Conservation (phyloP, 2,113 vertebrate genomes). For the Dermatemys mawii region DNA sequence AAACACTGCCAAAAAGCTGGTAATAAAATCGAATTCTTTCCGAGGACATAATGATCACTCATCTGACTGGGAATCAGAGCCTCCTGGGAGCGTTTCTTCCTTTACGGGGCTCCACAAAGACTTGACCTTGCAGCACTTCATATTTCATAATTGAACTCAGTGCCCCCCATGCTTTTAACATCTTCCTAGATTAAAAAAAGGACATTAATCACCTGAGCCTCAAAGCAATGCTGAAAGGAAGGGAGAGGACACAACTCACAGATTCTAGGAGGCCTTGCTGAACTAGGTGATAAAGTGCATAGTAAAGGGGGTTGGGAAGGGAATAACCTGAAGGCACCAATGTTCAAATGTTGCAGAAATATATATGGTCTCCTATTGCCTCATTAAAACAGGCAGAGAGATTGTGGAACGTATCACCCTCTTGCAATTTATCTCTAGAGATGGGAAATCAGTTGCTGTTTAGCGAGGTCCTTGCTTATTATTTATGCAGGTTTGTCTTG, state of each 20-base stretch:
- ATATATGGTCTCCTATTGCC: background rate
- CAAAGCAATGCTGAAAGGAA: background rate
- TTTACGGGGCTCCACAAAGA: background rate
- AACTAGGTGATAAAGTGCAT: background rate
- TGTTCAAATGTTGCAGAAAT: background rate
- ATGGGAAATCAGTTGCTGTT: background rate
- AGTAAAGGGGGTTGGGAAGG: accelerated
- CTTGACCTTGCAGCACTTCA: slow-evolving; percentile 64
- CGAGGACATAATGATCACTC: slow-evolving; percentile 59
- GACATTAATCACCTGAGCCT: slow-evolving; percentile 39
- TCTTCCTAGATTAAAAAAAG: slow-evolving; percentile 50
- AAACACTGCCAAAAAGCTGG: slow-evolving; percentile 46
- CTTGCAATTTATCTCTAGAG: background rate
- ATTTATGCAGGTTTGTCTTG: slow-evolving; percentile 39
- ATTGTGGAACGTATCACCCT: accelerated
- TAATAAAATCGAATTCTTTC: slow-evolving; percentile 71
- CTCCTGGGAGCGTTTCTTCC: slow-evolving; percentile 54
- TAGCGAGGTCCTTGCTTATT: slow-evolving; percentile 21
- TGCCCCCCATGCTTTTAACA: slow-evolving; percentile 59
- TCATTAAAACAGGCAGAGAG: background rate
- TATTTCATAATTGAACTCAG: slow-evolving; percentile 68
- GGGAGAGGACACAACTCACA: background rate
- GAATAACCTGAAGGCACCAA: accelerated
- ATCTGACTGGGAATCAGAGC: slow-evolving; percentile 47
- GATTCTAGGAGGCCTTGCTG: background rate